Percentiles rank a stretch among this genome's conserved stretches.
Conservation (phyloP, 2,888 invertebrate genomes). For the Amblyjoppa fuscipennis region DNA sequence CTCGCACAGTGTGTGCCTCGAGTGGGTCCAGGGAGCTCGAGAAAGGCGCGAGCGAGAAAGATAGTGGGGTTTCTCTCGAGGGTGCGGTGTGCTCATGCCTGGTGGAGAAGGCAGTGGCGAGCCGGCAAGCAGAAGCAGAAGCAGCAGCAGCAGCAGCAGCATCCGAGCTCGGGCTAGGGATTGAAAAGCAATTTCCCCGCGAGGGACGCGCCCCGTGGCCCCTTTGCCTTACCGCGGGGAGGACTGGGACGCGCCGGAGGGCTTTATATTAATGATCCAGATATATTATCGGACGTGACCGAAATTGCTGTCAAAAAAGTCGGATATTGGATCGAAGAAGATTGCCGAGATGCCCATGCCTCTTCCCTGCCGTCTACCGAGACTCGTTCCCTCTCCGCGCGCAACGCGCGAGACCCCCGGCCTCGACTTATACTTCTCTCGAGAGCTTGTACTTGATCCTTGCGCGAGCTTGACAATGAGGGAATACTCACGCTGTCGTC, state of each 20-base stretch:
- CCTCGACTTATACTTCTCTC: constrained; percentile 29
- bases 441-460: constrained; percentile 4
- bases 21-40: constrained; percentile 57
- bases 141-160: constrained; percentile 66
- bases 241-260: constrained; percentile 78
- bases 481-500: constrained; percentile 21
- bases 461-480: constrained; percentile 27
- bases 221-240: constrained; percentile 67
- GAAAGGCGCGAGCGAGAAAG: constrained; percentile 57
- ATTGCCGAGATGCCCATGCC: constrained; percentile 82
- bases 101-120: constrained; percentile 39
- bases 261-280: constrained; percentile 86
- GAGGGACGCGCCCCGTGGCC: constrained; percentile 65
- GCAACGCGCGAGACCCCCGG: constrained; percentile 41
- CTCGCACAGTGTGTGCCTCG: constrained; percentile 32
- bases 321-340: constrained; percentile 85
- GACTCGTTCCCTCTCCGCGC: constrained; percentile 40
- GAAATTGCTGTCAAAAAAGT: constrained; percentile 86
- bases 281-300: constrained; percentile 86
- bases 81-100: constrained; percentile 37
- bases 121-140: constrained; percentile 58
- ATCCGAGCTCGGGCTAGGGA: constrained; percentile 77
- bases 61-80: constrained; percentile 61
- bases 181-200: constrained; percentile 85
- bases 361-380: constrained; percentile 49